Evolutionary conservation across 2,797 vertebrate species (phyloP), one percentile per base, ranked within the genome.

Genomic region (Mycteria americana): DNA sequence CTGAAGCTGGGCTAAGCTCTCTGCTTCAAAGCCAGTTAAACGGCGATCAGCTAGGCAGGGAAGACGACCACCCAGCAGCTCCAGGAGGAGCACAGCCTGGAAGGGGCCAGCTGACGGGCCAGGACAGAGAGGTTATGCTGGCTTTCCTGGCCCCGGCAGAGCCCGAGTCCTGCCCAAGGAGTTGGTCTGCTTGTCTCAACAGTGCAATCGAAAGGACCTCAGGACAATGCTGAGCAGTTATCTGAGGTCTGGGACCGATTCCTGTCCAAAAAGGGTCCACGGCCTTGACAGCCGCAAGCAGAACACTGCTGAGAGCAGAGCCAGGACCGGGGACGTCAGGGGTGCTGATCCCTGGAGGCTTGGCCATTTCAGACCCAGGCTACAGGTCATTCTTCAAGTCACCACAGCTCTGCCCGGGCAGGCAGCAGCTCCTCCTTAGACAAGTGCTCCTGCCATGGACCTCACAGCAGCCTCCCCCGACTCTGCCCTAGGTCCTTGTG

Each of bases 341-440:
- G 60, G 12, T 60, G 33, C 72, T 18, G 43, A 46, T 30, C n/a
- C 37, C n/a, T 7, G 39, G 17, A 46, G 54, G 21, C 6, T 21
- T 15, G 31, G 10, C 21, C 21, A 1, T 27, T 43, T 27, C 93
- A 78, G 31, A 43, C 27, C 45, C 48, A 21, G 10, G 0, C n/a
- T 18, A 23, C 10, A 2, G 7, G 10, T 21, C 33, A 23, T 35
- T 11, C n/a, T 19, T 23, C 0, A 1, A 16, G 43, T 45, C 64
- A 28, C 9, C 19, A 9, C 35, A 31, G 64, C 63, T 59, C 73
- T 68, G 54, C 48, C 46, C 72, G 5, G 41, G 22, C 57, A 41
- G 37, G 56, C 5, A n/a, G 18, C 35, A 41, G 18, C 63, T 59
- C 35, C 67, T 69, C 73, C 77, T 73, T 3, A 7, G 31, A 15